Evolutionary conservation across 2,888 invertebrate genomes (phyloP).

Genomic region (Lydus trimaculatus): DNA sequence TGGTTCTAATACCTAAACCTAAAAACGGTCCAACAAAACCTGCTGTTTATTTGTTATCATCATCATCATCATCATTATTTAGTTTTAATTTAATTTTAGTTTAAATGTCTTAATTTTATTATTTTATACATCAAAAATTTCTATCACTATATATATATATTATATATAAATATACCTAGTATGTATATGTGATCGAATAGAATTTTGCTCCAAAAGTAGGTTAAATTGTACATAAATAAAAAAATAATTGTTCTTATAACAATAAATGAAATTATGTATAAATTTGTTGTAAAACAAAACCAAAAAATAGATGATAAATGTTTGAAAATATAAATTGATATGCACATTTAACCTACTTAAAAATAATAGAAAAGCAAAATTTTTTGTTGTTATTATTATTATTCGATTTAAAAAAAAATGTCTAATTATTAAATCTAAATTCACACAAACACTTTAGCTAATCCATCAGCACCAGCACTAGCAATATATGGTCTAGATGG

Average conservation of each 20-base stretch:
- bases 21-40: conserved; percentile 18
- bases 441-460: conserved; percentile 98
- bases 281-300: neutral
- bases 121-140: conserved; percentile 30
- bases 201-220: conserved; percentile 30
- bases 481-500: conserved; percentile 98
- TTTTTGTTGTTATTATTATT: neutral
- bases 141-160: conserved; percentile 24
- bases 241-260: conserved; percentile 1
- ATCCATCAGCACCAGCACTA: conserved; percentile 97
- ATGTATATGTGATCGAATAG: neutral
- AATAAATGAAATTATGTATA: neutral
- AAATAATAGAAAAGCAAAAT: conserved; percentile 17
- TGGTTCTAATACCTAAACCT: conserved; percentile 9
- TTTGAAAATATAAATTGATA: conserved; percentile 46
- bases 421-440: conserved; percentile 25
- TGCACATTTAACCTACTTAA: conserved; percentile 47
- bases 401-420: neutral
- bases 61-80: neutral
- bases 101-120: conserved; percentile 12
- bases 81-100: neutral
- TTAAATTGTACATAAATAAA: conserved; percentile 32
- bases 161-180: no score
- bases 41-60: conserved; percentile 9
- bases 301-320: conserved; percentile 18